Percentiles rank a stretch among this genome's conserved stretches.
These are phyloP conservation scores for Cinara cedri DNA, from an alignment of 2,888 invertebrate genomes.

Conservation along the genomic window DNA sequence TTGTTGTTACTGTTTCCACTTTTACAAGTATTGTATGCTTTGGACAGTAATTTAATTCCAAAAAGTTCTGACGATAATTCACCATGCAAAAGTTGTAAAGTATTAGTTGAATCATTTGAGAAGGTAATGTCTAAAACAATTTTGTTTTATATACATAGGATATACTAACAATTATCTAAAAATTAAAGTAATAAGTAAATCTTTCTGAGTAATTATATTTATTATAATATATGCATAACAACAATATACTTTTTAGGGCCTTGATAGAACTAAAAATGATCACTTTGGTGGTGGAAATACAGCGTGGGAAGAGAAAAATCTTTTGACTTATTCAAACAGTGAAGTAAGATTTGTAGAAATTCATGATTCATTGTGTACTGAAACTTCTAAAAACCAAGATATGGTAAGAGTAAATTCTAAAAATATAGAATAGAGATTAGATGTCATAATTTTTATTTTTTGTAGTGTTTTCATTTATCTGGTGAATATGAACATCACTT, in stretches of 20 bases:
- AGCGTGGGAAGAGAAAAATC: conserved; percentile 89
- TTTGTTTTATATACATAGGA: neutral
- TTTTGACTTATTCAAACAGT: conserved; percentile 81
- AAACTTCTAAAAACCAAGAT: conserved; percentile 64
- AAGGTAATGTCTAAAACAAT: conserved; percentile 63
- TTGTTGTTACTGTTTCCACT: conserved; percentile 23
- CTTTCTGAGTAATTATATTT: neutral
- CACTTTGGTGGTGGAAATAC: conserved; percentile 93
- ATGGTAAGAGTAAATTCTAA: conserved; percentile 24
- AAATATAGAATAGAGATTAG: conserved; percentile 21
- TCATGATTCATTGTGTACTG: conserved; percentile 83
- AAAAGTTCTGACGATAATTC: conserved; percentile 66
- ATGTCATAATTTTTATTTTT: conserved; percentile 55
- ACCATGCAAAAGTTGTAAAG: conserved; percentile 79
- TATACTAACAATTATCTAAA: too few relatives aligned
- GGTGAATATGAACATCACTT: conserved; percentile 81
- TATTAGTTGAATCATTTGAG: conserved; percentile 77
- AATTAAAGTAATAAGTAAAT: neutral
- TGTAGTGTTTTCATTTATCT: conserved; percentile 81
- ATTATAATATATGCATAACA: neutral
- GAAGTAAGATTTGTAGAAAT: conserved; percentile 91
- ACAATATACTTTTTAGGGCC: conserved; percentile 67
- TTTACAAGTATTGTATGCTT: conserved; percentile 18
- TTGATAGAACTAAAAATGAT: conserved; percentile 81
- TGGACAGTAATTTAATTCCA: conserved; percentile 54